These are phyloP conservation scores for Helicorthomorpha holstii DNA, from an alignment of 1,140 invertebrate species.

Conservation along the genomic window DNA sequence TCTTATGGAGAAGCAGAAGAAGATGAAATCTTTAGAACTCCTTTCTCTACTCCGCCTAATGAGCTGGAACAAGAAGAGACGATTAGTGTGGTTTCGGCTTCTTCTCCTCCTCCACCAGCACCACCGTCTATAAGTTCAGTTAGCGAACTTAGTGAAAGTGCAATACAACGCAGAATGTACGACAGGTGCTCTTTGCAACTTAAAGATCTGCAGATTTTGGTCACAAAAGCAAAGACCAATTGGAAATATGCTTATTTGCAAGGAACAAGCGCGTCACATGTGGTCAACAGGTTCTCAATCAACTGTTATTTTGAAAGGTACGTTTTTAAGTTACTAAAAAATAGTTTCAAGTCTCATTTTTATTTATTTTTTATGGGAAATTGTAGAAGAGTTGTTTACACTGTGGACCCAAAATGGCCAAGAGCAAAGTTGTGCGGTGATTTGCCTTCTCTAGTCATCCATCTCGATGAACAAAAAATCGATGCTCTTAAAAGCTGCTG, in stretches of 20 bases:
- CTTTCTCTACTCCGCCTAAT: conserved; percentile 68
- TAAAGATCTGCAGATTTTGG: conserved; percentile 69
- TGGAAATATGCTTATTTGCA: conserved; percentile 72
- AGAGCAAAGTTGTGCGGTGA: conserved; percentile 62
- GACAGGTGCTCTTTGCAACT: conserved; percentile 56
- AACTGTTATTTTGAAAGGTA: conserved; percentile 45
- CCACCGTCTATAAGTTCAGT: too few relatives aligned
- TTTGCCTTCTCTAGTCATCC: conserved; percentile 66
- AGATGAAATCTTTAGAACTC: conserved; percentile 56
- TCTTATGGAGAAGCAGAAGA: conserved; percentile 22
- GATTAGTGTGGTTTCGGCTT: too few relatives aligned
- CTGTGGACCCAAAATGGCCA: conserved; percentile 68
- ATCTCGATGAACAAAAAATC: conserved; percentile 69
- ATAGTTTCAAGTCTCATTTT: not conserved
- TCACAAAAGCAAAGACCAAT: conserved; percentile 70
- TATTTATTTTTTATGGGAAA: not conserved
- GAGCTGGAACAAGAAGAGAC: too few relatives aligned
- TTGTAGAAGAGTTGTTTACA: conserved; percentile 51
- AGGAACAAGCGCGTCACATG: conserved; percentile 56
- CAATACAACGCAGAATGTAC: conserved; percentile 54
- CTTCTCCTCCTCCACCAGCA: too few relatives aligned
- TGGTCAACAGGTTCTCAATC: conserved; percentile 81
- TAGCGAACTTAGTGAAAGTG: conserved; percentile 37
- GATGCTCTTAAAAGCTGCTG: conserved; percentile 33
- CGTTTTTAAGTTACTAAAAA: conserved; percentile 1